Evolutionary conservation across 2,888 invertebrate genomes (phyloP), one percentile per base, ranked within the genome.

Genomic region (Venusia cambrica): DNA sequence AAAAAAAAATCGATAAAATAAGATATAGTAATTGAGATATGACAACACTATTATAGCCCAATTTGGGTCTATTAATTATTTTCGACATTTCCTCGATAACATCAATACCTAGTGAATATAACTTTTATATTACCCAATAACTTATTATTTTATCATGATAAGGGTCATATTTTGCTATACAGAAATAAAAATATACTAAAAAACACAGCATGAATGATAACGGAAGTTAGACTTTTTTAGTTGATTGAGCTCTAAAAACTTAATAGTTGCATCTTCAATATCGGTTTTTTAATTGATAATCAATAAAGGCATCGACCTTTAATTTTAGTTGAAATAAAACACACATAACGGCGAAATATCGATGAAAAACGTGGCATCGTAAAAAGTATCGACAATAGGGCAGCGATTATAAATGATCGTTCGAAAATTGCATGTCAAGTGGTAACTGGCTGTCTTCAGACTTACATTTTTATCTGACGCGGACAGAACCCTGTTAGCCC

Each of bases 341-440:
- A 34, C 32, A 21, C 18, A 16, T 44, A 45, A 51, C 41, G 47
- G 47, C 12, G 11, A 11, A 12, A 30, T 36, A 54, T 65, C 70
- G 73, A 73, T 54, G 64, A 64, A 30, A 30, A 21, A 8, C 13
- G n/a, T n/a, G n/a, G n/a, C n/a, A n/a, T n/a, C n/a, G n/a, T n/a
- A 16, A 60, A 64, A 58, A 39, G 45, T 24, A 49, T 56, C 56
- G 58, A 53, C 53, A 48, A 55, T 50, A 47, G 38, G 49, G 32
- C 55, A 54, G 41, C 49, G 47, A 59, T 85, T 78, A 81, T 80
- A 74, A 81, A 83, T 83, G 78, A 70, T 68, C 61, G 63, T 57
- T 72, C 79, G 71, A 81, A 85, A 84, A 85, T 84, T 84, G 81
- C 83, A 80, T 73, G 84, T 84, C 84, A 81, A 73, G 56, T 75